Conservation (phyloP, 2,888 invertebrate species). For the Lepidocyrtoides sp. region DNA sequence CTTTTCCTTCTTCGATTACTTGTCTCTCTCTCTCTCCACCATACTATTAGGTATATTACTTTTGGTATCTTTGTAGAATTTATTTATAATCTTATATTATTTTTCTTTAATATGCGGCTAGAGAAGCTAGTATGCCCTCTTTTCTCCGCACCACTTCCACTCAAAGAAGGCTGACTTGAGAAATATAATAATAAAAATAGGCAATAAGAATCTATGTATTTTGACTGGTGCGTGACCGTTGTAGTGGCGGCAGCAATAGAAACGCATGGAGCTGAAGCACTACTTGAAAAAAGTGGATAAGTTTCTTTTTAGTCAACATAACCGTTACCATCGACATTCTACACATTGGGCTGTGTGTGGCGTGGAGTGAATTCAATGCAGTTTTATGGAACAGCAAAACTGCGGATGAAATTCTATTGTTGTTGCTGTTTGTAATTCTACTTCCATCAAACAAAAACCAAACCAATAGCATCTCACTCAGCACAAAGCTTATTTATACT, state of each 20-base stretch:
- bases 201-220: no score
- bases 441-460: background rate
- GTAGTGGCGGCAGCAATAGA: background rate
- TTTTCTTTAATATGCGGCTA: background rate
- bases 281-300: background rate
- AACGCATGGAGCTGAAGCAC: background rate
- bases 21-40: background rate
- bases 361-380: no score
- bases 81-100: background rate
- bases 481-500: no score
- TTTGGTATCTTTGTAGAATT: background rate
- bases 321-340: no score
- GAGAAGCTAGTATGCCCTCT: background rate
- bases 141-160: background rate
- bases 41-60: background rate
- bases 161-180: background rate
- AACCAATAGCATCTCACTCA: background rate
- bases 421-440: no score
- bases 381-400: no score
- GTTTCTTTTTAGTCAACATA: background rate
- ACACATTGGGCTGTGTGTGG: no score
- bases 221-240: background rate
- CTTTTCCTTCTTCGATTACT: conserved; percentile 1
- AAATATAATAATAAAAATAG: no score
- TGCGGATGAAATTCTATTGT: no score